A percentile compares a stretch with the other conserved stretches of the same genome.
These are phyloP conservation scores for Laticauda colubrina DNA, from an alignment of 2,113 vertebrate genomes.

Conservation along the genomic window DNA sequence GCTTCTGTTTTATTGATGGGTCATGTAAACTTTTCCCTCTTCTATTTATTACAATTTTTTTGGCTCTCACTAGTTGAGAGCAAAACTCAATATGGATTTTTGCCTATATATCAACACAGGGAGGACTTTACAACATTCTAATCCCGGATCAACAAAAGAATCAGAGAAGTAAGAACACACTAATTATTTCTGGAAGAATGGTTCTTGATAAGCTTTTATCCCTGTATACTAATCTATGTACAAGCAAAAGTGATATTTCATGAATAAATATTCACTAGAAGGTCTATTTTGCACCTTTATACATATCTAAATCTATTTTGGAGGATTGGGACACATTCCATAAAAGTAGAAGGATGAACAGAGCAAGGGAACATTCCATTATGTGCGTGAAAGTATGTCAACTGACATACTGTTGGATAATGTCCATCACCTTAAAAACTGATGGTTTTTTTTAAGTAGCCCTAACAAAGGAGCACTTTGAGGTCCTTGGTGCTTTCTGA, in stretches of 20 bases:
- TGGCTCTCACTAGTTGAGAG: not conserved
- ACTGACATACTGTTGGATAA: not conserved
- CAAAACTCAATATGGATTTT: not conserved
- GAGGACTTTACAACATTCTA: not conserved
- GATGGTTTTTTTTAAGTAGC: not conserved
- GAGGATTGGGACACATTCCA: not conserved
- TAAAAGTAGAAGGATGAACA: not conserved
- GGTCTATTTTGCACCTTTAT: not conserved
- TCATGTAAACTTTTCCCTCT: not conserved
- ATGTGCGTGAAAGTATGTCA: not conserved
- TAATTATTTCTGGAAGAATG: not conserved
- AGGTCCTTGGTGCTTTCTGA: not conserved
- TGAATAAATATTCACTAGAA: not conserved
- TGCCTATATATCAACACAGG: not conserved
- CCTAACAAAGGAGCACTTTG: not conserved
- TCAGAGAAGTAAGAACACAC: not conserved
- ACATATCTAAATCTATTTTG: not conserved
- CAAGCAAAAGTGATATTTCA: not conserved
- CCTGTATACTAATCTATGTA: not conserved
- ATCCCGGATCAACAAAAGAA: not conserved
- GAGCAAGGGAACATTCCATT: not conserved
- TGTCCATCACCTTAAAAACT: not conserved
- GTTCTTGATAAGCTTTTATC: not conserved
- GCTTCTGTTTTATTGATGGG: not conserved
- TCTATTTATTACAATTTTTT: not conserved